Evolutionary conservation across 1,140 invertebrate species (phyloP), one percentile per base, ranked within the genome.

Genomic region (Polypedilum pembai): DNA sequence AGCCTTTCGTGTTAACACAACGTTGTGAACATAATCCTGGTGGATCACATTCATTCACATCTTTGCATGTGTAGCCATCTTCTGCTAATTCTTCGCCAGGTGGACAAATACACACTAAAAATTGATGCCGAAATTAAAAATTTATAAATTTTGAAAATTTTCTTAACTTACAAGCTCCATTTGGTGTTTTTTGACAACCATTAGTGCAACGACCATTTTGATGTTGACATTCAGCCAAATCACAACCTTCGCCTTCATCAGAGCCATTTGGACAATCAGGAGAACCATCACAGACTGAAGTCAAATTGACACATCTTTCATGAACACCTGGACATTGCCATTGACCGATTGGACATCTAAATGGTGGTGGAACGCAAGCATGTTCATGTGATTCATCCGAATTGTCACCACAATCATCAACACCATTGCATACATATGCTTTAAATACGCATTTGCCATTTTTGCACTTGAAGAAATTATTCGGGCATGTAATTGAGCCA

Each of bases 381-480:
- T 92, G 91, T 33, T 86, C 78, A 1, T 85, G 78, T 65, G 94
- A 90, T 83, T 99, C 98, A 82, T 99, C 97, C 0, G 92, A 94
- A 73, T 89, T 89, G 82, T 99, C 97, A 0, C 93, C 93, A 81
- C 98, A 99, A 82, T 99, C 96, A 81, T 98, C 92, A 77, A 91
- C 90, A 0, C 94, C 94, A 81, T 99, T 96, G 83, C 98, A 99
- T 33, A 98, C 92, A 83, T 96, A 95, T 0, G 94, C 90, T 79
- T 94, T 93, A 82, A 94, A 95, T 0, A 99, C 89, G 80, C 97
- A 99, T 20, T 92, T 89, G 0, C 88, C 89, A 82, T 96, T 98
- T 75, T 91, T 89, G 81, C 93, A 95, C 78, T 91, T 93, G 83
- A 90, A 94, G 83, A 92, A 93, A 65, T 91, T 92, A 21, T 85